Base-by-base conservation (phyloP, 2,888 invertebrate genomes). In the Harpalus rubripes region DNA sequence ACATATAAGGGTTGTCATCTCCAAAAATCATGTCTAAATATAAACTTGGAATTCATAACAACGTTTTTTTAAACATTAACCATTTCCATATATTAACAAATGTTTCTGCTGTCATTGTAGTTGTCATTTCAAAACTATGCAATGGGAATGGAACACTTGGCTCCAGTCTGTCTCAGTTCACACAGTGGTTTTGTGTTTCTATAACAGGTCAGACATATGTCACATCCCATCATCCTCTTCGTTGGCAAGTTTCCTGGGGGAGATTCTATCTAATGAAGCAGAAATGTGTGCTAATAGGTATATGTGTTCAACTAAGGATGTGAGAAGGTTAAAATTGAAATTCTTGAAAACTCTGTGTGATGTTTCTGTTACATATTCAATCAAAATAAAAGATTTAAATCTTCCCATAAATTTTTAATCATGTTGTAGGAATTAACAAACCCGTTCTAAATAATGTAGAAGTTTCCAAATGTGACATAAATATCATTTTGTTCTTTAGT, bases 271-370 rank as follows among this genome's bases (percentile, higher is more conserved):
- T 52, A 52, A 52, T 52, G 10, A 10, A 12, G 44, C 44, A 52
- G 44, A 52, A 52, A 52, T 52, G 44, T 52, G 44, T 52, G 44
- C 44, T 52, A 52, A 52, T 52, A 52, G 44, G 10, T 52, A 52
- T 52, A 12, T 52, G 44, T 52, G 32, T 32, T 32, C 32, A 32
- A 32, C 12, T 7, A 52, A 52, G 44, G 44, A 52, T 12, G 44
- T 52, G 44, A 52, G 10, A 8, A 12, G 44, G 10, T 52, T 52
- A 52, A 52, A 1, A 52, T 10, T 52, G 8, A 52, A 52, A 10
- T 1, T 8, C 0, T 2, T 52, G 10, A 5, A 52, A 0, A 52
- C 4, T 8, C 0, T 12, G 4, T 4, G 44, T 1, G 10, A 52
- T 52, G 0, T 1, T 12, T 52, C 4, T 12, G 0, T 1, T 44